These are phyloP conservation scores for Drosophila nigromelanica DNA, from an alignment of 1,140 invertebrate species.

Conservation along the genomic window DNA sequence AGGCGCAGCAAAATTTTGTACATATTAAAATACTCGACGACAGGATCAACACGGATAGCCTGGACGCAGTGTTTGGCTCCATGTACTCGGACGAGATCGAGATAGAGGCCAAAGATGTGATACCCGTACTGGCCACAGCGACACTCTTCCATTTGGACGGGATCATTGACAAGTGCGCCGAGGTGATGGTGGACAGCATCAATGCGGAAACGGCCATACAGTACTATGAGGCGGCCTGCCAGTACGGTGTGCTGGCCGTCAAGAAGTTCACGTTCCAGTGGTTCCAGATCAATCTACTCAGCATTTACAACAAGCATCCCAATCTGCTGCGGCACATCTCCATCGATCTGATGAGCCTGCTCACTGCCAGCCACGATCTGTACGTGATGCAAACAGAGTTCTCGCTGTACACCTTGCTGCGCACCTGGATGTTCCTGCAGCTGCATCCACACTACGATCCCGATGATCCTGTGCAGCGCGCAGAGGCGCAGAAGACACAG, in stretches of 20 bases:
- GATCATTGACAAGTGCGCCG: conserved; percentile 90
- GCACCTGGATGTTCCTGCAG: conserved; percentile 88
- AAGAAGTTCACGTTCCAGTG: conserved; percentile 88
- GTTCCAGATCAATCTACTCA: conserved; percentile 89
- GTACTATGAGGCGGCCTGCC: conserved; percentile 88
- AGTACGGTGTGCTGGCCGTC: conserved; percentile 88
- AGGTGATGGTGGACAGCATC: conserved; percentile 91
- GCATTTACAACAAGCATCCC: conserved; percentile 86
- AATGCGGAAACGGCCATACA: conserved; percentile 88
- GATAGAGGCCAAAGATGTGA: conserved; percentile 89
- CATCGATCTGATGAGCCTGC: conserved; percentile 87
- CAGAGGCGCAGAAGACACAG: conserved; percentile 55
- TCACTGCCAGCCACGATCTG: conserved; percentile 88
- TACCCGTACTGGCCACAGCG: conserved; percentile 90
- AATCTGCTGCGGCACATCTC: conserved; percentile 86
- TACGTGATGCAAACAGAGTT: conserved; percentile 93
- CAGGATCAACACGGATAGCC: conserved; percentile 89
- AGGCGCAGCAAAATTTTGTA: conserved; percentile 88
- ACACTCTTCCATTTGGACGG: conserved; percentile 91
- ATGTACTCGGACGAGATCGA: conserved; percentile 91
- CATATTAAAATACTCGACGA: conserved; percentile 90
- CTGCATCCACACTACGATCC: conserved; percentile 78
- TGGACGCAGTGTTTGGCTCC: conserved; percentile 90
- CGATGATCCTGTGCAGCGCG: conserved; percentile 61
- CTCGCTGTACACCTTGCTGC: conserved; percentile 90